Percentiles rank a stretch among this genome's conserved stretches.
Conservation (phyloP, 2,888 invertebrate genomes). For the Stictocephala bisonia region DNA sequence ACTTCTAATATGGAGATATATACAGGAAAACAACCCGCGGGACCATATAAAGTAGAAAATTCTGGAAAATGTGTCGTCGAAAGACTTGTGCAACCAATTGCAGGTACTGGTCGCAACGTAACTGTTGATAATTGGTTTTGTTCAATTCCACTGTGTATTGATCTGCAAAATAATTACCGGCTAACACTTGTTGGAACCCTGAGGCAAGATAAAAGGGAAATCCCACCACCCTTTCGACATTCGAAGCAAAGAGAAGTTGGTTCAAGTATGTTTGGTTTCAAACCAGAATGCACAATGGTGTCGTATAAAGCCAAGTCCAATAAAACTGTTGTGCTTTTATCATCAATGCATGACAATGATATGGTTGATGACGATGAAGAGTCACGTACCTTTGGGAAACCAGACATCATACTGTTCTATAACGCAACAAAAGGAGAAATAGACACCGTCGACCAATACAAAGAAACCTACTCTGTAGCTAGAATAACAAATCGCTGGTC, state of each 20-base stretch:
- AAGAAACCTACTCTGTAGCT: background rate
- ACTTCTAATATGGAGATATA: constrained; percentile 39
- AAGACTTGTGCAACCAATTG: constrained; percentile 56
- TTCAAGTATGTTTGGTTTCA: constrained; percentile 30
- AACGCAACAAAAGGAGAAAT: constrained; percentile 23
- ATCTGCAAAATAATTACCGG: constrained; percentile 53
- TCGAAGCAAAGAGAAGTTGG: constrained; percentile 29
- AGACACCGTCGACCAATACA: constrained; percentile 12
- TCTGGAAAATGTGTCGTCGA: constrained; percentile 58
- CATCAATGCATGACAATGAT: constrained; percentile 53
- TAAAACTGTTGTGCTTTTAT: constrained; percentile 53
- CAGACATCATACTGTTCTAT: constrained; percentile 27
- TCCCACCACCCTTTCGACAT: constrained; percentile 51
- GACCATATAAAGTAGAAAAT: constrained; percentile 58
- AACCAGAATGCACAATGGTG: constrained; percentile 49
- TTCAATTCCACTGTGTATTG: constrained; percentile 56
- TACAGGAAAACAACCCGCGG: constrained; percentile 58
- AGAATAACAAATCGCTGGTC: constrained; percentile 25
- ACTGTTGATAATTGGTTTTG: constrained; percentile 61
- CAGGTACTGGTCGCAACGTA: constrained; percentile 58
- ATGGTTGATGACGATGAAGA: constrained; percentile 1
- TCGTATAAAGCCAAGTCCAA: constrained; percentile 59
- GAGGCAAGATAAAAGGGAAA: constrained; percentile 54
- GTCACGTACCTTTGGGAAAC: background rate
- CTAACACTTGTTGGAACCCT: constrained; percentile 55